These are phyloP conservation scores for Phrynocephalus forsythii DNA, from an alignment of 2,797 vertebrate genomes.

Conservation along the genomic window DNA sequence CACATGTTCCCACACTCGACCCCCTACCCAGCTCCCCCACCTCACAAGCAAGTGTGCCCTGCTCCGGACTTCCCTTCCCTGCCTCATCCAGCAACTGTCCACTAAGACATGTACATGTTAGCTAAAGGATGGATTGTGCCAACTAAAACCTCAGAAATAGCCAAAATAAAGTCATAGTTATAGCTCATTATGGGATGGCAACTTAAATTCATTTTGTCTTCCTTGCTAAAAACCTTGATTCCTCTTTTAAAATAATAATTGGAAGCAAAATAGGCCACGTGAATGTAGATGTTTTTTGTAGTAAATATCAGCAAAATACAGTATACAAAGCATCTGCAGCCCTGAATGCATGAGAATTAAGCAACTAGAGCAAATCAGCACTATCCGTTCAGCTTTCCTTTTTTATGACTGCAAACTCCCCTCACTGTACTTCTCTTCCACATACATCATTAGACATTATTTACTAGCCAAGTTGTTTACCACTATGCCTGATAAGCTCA, in stretches of 20 bases:
- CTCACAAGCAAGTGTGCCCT: too few species aligned
- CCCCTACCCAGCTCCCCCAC: too few species aligned
- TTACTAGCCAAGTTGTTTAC: slow-evolving; percentile 28
- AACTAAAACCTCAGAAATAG: not conserved
- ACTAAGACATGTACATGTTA: not conserved
- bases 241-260: not conserved
- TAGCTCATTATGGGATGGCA: not conserved
- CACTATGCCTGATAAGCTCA: not conserved
- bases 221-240: not conserved
- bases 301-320: not conserved
- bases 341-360: not conserved
- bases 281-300: not conserved
- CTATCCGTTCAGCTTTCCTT: too few species aligned
- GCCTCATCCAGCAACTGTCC: too few species aligned
- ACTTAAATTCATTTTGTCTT: not conserved
- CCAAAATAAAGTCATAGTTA: not conserved
- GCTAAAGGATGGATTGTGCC: not conserved
- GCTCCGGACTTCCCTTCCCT: too few species aligned
- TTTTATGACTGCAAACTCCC: not conserved
- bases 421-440: slow-evolving; percentile 10
- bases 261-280: not conserved
- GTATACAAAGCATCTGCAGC: not conserved
- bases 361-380: not conserved
- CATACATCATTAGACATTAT: slow-evolving; percentile 13
- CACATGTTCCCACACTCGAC: too few species aligned